Evolutionary conservation across 1,140 invertebrate genomes (phyloP).

Genomic region (Eumaeus atala): DNA sequence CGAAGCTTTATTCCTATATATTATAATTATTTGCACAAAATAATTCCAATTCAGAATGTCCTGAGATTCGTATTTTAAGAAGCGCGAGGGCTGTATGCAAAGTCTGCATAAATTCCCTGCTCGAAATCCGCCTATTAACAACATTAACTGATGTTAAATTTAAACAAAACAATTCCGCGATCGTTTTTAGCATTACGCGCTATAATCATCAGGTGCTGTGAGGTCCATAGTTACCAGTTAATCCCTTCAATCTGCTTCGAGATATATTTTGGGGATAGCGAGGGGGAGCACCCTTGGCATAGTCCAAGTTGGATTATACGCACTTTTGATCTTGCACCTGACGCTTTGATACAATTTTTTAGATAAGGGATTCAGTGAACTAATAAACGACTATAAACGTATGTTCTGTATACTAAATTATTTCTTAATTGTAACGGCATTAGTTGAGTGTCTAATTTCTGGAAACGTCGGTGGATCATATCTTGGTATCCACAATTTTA

Average conservation of each 20-base stretch:
- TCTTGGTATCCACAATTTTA: too few relatives aligned
- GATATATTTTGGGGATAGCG: constrained; percentile 27
- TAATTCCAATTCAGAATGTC: too few relatives aligned
- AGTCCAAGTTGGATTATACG: constrained; percentile 37
- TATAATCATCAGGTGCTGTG: constrained; percentile 37
- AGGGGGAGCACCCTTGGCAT: constrained; percentile 30
- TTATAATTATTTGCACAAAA: too few relatives aligned
- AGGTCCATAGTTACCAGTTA: constrained; percentile 31
- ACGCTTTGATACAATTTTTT: constrained; percentile 11
- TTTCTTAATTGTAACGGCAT: too few relatives aligned
- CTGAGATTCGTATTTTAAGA: too few relatives aligned
- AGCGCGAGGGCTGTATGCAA: too few relatives aligned
- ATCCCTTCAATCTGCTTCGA: constrained; percentile 40
- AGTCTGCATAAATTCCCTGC: not conserved
- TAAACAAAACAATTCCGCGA: constrained; percentile 29
- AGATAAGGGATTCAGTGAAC: not conserved
- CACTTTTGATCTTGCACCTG: constrained; percentile 39
- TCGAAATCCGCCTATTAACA: not conserved
- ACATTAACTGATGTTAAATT: constrained; percentile 19
- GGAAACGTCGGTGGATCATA: too few relatives aligned
- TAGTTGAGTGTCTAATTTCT: too few relatives aligned
- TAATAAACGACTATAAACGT: too few relatives aligned
- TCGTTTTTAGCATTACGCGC: constrained; percentile 31
- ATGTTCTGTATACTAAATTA: too few relatives aligned
- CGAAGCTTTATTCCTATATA: too few relatives aligned